phyloP scores from a whole-genome alignment of 2,888 invertebrate species.

The Synanthedon formicaeformis region DNA sequence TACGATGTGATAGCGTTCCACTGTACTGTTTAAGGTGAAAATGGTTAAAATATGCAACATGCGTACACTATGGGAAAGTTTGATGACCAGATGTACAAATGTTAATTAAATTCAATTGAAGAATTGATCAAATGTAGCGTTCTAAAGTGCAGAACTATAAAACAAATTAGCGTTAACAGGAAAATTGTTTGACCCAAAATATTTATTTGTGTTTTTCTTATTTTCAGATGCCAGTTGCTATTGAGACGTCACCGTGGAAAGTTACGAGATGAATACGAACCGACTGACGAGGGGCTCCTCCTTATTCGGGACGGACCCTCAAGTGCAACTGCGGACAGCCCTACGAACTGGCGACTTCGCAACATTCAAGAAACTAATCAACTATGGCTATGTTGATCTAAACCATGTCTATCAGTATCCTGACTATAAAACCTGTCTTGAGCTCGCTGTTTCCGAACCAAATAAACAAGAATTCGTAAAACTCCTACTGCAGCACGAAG shows the following conservation, averaged over 20 bases:
- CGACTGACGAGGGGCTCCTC: slow-evolving; percentile 50
- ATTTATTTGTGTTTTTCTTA: slow-evolving; percentile 13
- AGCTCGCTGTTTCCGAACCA: slow-evolving; percentile 65
- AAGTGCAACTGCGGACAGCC: slow-evolving; percentile 60
- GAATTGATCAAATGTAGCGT: slow-evolving; percentile 27
- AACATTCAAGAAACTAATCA: slow-evolving; percentile 63
- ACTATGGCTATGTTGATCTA: slow-evolving; percentile 58
- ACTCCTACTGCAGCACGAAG: slow-evolving; percentile 70
- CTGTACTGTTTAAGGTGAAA: background rate
- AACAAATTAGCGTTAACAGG: slow-evolving; percentile 37
- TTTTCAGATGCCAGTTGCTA: slow-evolving; percentile 60
- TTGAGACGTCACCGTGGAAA: slow-evolving; percentile 51
- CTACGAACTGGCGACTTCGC: slow-evolving; percentile 62
- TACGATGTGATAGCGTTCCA: no score
- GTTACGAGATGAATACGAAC: slow-evolving; percentile 60
- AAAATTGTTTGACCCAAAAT: slow-evolving; percentile 30
- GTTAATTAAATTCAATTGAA: slow-evolving; percentile 38
- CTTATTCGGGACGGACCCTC: slow-evolving; percentile 57
- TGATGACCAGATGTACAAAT: slow-evolving; percentile 22
- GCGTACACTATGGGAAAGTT: slow-evolving; percentile 8
- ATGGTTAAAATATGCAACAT: background rate
- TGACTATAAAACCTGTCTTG: slow-evolving; percentile 71
- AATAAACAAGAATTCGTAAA: slow-evolving; percentile 68
- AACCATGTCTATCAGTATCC: slow-evolving; percentile 69
- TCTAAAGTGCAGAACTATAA: slow-evolving; percentile 24